A percentile compares a stretch with the other conserved stretches of the same genome.
phyloP scores from a whole-genome alignment of 1,140 invertebrate species.

The Danaus melanippus region DNA sequence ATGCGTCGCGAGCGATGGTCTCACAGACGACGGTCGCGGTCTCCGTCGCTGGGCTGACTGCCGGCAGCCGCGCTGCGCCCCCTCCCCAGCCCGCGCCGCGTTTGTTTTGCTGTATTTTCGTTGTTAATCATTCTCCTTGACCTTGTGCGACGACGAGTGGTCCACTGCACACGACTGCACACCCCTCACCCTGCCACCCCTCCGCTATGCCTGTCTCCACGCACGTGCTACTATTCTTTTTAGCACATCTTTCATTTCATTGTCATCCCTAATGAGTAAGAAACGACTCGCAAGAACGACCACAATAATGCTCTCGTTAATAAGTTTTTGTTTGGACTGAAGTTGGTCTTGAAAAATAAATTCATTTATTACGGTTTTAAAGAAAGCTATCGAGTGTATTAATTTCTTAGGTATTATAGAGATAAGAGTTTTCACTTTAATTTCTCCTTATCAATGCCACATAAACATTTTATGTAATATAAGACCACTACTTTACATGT shows the following conservation, averaged over 20 bases:
- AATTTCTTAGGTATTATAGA: too few species aligned
- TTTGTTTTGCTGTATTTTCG: constrained; percentile 73
- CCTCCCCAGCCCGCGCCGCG: constrained; percentile 54
- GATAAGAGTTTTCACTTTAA: too few species aligned
- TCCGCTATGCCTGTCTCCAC: constrained; percentile 50
- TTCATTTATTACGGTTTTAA: too few species aligned
- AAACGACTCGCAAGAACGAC: too few species aligned
- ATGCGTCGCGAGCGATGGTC: constrained; percentile 52
- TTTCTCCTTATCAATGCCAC: too few species aligned
- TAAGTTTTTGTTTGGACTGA: too few species aligned
- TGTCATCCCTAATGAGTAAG: too few species aligned
- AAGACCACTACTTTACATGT: too few species aligned
- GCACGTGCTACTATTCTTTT: constrained; percentile 47
- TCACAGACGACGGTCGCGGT: constrained; percentile 49
- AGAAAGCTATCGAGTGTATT: too few species aligned
- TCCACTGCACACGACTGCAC: constrained; percentile 69
- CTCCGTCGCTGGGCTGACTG: constrained; percentile 63
- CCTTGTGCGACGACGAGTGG: constrained; percentile 71
- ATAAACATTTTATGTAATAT: too few species aligned
- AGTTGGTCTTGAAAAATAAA: too few species aligned
- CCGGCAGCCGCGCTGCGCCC: constrained; percentile 57
- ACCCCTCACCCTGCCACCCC: constrained; percentile 55
- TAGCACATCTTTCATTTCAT: constrained; percentile 32
- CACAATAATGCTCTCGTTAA: too few species aligned
- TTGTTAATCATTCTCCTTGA: constrained; percentile 73